Evolutionary conservation across 2,113 vertebrate genomes (phyloP), one percentile per base, ranked within the genome.

Genomic region (Clarias magur): DNA sequence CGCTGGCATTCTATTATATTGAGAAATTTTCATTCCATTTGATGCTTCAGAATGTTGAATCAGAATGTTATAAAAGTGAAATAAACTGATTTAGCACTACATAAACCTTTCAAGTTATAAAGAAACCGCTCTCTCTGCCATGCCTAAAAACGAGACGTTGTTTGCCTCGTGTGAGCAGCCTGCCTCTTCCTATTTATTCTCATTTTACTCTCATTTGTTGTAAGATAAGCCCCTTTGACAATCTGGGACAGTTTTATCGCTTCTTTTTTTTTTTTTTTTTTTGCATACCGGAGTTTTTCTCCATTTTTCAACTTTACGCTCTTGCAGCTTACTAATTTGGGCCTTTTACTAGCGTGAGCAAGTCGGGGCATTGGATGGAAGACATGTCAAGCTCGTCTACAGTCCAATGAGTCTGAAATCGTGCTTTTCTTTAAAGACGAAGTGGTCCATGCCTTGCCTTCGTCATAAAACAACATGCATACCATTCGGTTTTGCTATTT

Each of bases 381-480:
- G 86, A 91, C 81, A 80, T 89, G 59, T 84, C 82, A 27, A 84
- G 90, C 92, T 94, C 90, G 91, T 89, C 83, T 90, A 91, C 91
- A 94, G 93, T 93, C 90, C 93, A 94, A 89, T 30, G 83, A 85
- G 53, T 88, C 87, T 91, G 83, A 17, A 82, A 86, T 88, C 75
- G 67, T 78, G 82, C 54, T 30, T 75, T n/a, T 57, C 91, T 86
- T 93, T 92, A 92, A 90, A 93, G 27, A 84, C 84, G 88, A 91
- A 93, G 83, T 85, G 88, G 93, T 94, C 93, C 94, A 90, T 93
- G 88, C 92, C 94, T 67, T 93, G 88, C 92, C 94, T 67, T 59
- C 38, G 25, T 80, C 85, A 89, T 48, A 8, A 48, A 85, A 42
- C 88, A 90, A 90, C 68, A 73, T 86, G 85, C 92, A 93, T 91